A percentile compares a stretch with the other conserved stretches of the same genome.
These are phyloP conservation scores for Adineta ricciae DNA, from an alignment of 2,888 invertebrate species.

Conservation along the genomic window DNA sequence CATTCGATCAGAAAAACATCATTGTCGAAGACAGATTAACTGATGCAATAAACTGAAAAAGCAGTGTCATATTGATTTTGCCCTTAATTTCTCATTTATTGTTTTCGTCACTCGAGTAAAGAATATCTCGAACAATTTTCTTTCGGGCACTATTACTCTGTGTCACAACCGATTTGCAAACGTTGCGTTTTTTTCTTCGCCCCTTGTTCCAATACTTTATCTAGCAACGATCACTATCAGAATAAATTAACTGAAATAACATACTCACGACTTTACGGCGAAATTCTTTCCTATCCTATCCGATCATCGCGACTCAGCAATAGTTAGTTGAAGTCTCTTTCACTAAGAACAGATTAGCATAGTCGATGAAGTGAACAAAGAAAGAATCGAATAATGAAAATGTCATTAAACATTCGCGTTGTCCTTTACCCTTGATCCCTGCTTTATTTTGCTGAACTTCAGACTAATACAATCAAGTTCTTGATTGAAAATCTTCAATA, in stretches of 20 bases:
- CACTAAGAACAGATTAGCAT: not conserved
- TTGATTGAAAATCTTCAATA: too few species aligned
- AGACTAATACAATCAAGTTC: too few species aligned
- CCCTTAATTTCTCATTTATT: not conserved
- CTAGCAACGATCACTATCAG: not conserved
- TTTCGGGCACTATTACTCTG: not conserved
- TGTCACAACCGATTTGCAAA: not conserved
- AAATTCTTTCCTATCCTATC: too few species aligned
- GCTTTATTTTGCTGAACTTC: too few species aligned
- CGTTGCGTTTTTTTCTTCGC: not conserved
- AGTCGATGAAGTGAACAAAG: not conserved
- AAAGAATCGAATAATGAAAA: not conserved
- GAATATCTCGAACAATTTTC: not conserved
- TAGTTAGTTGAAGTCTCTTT: not conserved
- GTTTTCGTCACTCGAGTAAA: not conserved
- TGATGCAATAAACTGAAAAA: not conserved
- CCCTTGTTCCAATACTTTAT: not conserved
- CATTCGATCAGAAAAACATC: too few species aligned
- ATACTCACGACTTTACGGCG: too few species aligned
- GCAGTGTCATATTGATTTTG: not conserved
- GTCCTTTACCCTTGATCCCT: too few species aligned
- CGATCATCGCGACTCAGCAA: too few species aligned
- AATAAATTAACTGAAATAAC: not conserved
- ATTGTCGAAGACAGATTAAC: too few species aligned
- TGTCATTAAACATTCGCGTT: not conserved